phyloP scores from a whole-genome alignment of 1,140 invertebrate species.

The Harlomillsia oculata region DNA sequence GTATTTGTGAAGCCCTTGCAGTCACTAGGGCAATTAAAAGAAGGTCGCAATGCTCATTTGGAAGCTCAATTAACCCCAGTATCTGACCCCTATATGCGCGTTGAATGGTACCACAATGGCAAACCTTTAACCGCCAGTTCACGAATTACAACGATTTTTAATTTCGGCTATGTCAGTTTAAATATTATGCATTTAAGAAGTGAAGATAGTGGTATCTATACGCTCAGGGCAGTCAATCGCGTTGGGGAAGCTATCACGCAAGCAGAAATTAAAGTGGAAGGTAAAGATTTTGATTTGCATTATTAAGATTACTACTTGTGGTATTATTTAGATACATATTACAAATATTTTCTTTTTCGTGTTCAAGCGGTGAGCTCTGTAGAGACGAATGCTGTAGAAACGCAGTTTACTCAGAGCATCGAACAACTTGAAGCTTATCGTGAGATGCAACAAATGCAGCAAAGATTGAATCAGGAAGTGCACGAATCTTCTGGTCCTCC shows the following conservation, averaged over 20 bases:
- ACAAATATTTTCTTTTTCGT: too few relatives aligned
- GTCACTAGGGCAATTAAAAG: slow-evolving; percentile 75
- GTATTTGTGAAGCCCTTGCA: slow-evolving; percentile 80
- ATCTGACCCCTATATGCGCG: slow-evolving; percentile 92
- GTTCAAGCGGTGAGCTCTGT: too few relatives aligned
- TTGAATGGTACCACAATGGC: slow-evolving; percentile 98
- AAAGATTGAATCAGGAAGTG: slow-evolving; percentile 63
- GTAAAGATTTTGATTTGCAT: slow-evolving; percentile 3
- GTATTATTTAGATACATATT: too few relatives aligned
- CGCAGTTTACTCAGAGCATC: slow-evolving; percentile 75
- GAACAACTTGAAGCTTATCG: slow-evolving; percentile 81
- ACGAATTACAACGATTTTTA: slow-evolving; percentile 89
- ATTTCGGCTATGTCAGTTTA: slow-evolving; percentile 95
- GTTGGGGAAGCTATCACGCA: slow-evolving; percentile 52
- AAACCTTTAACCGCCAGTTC: slow-evolving; percentile 84
- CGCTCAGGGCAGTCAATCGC: slow-evolving; percentile 76
- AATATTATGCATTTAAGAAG: slow-evolving; percentile 93
- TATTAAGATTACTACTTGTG: neutral
- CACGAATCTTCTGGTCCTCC: slow-evolving; percentile 68
- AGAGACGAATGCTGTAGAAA: slow-evolving; percentile 16
- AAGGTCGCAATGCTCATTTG: slow-evolving; percentile 86
- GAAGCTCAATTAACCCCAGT: slow-evolving; percentile 89
- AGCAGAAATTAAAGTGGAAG: slow-evolving; percentile 26
- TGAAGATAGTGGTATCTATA: slow-evolving; percentile 87
- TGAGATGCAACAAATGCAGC: slow-evolving; percentile 58